These are phyloP conservation scores for Eupelmus urozonus DNA, from an alignment of 2,888 invertebrate genomes.

Conservation along the genomic window DNA sequence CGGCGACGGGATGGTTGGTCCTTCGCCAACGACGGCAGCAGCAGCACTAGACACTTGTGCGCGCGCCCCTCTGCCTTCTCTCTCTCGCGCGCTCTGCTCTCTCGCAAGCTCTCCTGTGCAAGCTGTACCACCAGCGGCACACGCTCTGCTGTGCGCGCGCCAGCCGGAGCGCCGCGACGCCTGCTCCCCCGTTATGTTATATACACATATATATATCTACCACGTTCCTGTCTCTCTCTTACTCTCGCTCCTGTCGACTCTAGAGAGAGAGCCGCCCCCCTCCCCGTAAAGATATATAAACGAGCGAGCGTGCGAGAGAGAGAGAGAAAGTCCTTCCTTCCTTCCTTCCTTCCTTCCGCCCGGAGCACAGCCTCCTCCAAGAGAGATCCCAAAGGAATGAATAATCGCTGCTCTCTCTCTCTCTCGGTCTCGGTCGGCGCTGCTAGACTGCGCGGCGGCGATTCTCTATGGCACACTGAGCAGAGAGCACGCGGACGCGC, in stretches of 20 bases:
- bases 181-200: not conserved
- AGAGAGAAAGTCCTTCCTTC: not conserved
- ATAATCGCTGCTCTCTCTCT: too few relatives aligned
- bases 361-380: too few relatives aligned
- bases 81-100: constrained; percentile 8
- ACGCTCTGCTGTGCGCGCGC: constrained; percentile 18
- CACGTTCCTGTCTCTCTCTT: not conserved
- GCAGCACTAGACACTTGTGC: too few relatives aligned
- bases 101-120: constrained; percentile 25
- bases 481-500: too few relatives aligned
- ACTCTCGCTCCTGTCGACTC: too few relatives aligned
- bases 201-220: not conserved
- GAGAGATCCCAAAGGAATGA: too few relatives aligned
- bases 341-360: not conserved
- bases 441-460: not conserved
- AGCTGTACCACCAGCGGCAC: not conserved
- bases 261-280: too few relatives aligned
- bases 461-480: too few relatives aligned
- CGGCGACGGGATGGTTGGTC: not conserved
- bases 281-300: too few relatives aligned
- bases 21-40: constrained; percentile 33
- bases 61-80: not conserved
- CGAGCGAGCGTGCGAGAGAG: too few relatives aligned
- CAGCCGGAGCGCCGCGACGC: constrained; percentile 1
- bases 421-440: not conserved